Evolutionary conservation across 2,113 vertebrate species (phyloP).

Genomic region (Halcyon malimbica): DNA sequence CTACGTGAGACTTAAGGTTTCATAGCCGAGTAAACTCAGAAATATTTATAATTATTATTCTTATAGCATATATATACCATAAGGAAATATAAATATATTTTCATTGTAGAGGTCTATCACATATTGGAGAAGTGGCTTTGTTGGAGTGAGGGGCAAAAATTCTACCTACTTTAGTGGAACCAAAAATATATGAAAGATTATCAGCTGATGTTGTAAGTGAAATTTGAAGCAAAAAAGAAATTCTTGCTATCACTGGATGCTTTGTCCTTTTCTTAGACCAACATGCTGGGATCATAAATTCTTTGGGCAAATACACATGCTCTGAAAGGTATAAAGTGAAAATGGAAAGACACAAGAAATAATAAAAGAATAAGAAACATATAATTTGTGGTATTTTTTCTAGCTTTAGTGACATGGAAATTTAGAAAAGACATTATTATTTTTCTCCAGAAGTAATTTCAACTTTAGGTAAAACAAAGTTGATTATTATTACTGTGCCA

Average conservation of each 20-base stretch:
- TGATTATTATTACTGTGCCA: neutral
- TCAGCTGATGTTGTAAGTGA: neutral
- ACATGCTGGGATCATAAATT: accelerated
- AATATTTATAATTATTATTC: neutral
- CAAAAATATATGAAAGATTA: neutral
- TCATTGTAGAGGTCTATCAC: neutral
- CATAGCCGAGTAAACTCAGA: neutral
- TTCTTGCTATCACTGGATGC: neutral
- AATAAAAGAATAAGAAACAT: neutral
- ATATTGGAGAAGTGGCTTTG: neutral
- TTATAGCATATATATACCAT: neutral
- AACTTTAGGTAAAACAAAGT: neutral
- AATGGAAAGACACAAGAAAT: neutral
- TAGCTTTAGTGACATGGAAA: neutral
- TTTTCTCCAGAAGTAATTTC: neutral
- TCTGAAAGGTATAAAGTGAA: neutral
- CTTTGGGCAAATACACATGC: neutral
- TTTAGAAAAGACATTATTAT: neutral
- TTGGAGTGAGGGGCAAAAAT: neutral
- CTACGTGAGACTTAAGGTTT: neutral
- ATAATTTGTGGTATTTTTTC: neutral
- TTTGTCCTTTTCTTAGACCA: neutral
- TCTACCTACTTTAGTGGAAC: neutral
- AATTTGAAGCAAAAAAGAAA: neutral
- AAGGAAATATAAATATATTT: neutral